These are phyloP conservation scores for Eclectus roratus DNA, from an alignment of 2,113 vertebrate species.

Conservation along the genomic window DNA sequence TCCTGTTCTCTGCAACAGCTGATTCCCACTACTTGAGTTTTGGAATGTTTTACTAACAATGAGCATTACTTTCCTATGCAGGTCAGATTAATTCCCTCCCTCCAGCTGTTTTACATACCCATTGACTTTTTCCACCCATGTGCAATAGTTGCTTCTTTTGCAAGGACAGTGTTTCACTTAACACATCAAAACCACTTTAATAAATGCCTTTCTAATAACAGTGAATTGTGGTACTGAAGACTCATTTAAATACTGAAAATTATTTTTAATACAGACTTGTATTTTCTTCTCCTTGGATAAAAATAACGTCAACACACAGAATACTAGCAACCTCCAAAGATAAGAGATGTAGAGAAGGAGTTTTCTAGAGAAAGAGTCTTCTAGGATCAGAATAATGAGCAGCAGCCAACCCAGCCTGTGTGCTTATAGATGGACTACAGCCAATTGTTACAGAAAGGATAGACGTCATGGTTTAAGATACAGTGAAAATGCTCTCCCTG, in stretches of 20 bases:
- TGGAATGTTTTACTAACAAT: background rate
- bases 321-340: background rate
- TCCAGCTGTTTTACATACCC: background rate
- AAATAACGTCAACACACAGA: background rate
- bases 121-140: background rate
- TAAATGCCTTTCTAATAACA: background rate
- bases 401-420: background rate
- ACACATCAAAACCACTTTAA: background rate
- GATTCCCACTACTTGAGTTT: background rate
- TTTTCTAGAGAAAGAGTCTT: background rate
- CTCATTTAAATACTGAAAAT: background rate
- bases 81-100: background rate
- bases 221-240: background rate
- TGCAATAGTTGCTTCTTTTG: background rate
- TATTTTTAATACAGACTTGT: background rate
- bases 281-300: background rate
- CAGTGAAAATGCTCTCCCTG: background rate
- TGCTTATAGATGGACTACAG: background rate
- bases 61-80: background rate
- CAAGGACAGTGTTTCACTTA: background rate
- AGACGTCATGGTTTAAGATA: background rate
- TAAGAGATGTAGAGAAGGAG: background rate
- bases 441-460: background rate
- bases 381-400: background rate
- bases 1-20: background rate